Base-by-base conservation (phyloP, 2,113 vertebrate species). In the Sander vitreus region DNA sequence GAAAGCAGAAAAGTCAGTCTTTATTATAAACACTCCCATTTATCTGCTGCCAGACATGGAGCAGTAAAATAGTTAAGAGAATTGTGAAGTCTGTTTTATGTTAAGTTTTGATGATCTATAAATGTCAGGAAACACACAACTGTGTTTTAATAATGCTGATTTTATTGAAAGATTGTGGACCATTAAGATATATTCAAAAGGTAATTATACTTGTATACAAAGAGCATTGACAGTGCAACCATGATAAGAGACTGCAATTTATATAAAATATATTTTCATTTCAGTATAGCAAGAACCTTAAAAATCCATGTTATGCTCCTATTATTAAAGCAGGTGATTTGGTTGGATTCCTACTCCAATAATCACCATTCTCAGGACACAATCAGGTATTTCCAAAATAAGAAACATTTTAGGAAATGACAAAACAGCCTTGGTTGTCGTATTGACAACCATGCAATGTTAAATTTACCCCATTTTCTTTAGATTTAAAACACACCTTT, bases 1-100 rank as follows among this genome's bases (percentile, higher is more conserved):
- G 23, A 70, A 76, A 83, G 76, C 62, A 80, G 58, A 75, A 67
- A 84, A 85, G 76, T 78, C 88, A 50, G 62, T 58, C 73, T 84
- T 88, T 85, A 90, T 86, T 88, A 68, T 62, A 88, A 87, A 85
- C 65, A 87, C 53, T 84, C 66, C 57, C 45, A 86, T 85, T 76
- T 71, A 87, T 88, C 69, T 79, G 55, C 68, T 66, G 58, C 25
- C 69, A 86, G 77, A 85, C 68, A 83, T 27, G 30, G 72, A 84
- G 82, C 43, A 68, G 62, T 71, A 73, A 85, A 84, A 64, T 43
- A 86, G 87, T 88, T 80, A 76, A 74, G 81, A 85, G 69, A 66
- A 83, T 47, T 15, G 48, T 39, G 74, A 87, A 89, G 63, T 83
- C 64, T 73, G 45, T 85, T 88, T 89, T 69, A 88, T 90, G 60